Conservation (phyloP, 2,113 vertebrate species). For the Hydrolagus affinis region DNA sequence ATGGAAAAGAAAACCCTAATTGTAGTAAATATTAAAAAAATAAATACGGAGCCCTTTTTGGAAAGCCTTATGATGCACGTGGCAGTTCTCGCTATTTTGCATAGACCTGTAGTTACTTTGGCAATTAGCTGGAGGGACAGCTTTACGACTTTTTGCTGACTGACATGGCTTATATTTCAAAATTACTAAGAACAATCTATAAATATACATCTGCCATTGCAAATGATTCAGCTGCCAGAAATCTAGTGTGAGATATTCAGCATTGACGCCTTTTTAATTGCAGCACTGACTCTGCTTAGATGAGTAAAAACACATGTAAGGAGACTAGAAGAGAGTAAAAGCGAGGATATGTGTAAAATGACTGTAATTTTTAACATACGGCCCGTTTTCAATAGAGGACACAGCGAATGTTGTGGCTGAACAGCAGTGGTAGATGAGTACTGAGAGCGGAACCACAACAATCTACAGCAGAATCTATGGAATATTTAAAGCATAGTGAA, state of each 20-base stretch:
- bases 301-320: background rate
- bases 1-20: conserved; percentile 29
- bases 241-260: background rate
- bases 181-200: background rate
- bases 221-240: background rate
- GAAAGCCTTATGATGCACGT: background rate
- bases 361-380: background rate
- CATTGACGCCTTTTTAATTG: background rate
- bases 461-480: too few species aligned
- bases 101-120: background rate
- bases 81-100: background rate
- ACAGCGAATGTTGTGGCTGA: too few species aligned
- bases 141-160: background rate
- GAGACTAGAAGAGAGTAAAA: background rate
- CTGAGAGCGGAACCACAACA: too few species aligned
- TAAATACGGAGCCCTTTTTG: background rate
- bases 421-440: too few species aligned
- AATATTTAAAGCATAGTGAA: too few species aligned
- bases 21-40: background rate
- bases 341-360: background rate
- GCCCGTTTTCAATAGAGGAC: background rate
- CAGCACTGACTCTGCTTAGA: background rate
- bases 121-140: background rate
- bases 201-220: background rate
- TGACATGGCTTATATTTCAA: background rate